These are phyloP conservation scores for Bagarius yarrelli DNA, from an alignment of 2,113 vertebrate genomes.

Conservation along the genomic window DNA sequence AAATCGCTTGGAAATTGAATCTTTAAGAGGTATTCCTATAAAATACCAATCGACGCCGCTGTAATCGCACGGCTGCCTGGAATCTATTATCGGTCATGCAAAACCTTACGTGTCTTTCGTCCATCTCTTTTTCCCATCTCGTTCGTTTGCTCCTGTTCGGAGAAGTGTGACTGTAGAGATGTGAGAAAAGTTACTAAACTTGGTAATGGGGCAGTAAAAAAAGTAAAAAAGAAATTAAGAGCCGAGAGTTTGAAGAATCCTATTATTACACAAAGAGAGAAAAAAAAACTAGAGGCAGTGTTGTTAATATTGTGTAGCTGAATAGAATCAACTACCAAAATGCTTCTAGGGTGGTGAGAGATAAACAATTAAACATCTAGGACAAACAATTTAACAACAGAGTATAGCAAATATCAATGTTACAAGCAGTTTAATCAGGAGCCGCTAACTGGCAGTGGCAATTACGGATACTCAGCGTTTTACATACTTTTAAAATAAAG, in stretches of 20 bases:
- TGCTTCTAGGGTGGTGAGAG: neutral
- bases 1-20: constrained; percentile 45
- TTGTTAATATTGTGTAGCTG: constrained; percentile 51
- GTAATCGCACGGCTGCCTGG: constrained; percentile 50
- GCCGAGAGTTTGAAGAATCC: constrained; percentile 28
- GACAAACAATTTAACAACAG: neutral
- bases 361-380: neutral
- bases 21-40: constrained; percentile 49
- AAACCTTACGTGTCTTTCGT: constrained; percentile 49
- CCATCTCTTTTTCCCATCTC: neutral
- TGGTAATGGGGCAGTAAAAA: neutral
- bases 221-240: constrained; percentile 41
- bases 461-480: neutral
- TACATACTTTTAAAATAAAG: neutral
- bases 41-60: constrained; percentile 46
- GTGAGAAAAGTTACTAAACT: constrained; percentile 41
- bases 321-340: constrained; percentile 39
- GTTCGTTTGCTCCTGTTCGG: constrained; percentile 24
- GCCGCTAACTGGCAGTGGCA: neutral
- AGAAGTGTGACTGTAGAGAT: constrained; percentile 34
- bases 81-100: constrained; percentile 53
- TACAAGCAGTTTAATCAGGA: neutral
- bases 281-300: constrained; percentile 43
- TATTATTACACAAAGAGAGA: constrained; percentile 37
- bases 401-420: neutral